phyloP scores from a whole-genome alignment of 2,113 vertebrate species.

The Antigone vipio region DNA sequence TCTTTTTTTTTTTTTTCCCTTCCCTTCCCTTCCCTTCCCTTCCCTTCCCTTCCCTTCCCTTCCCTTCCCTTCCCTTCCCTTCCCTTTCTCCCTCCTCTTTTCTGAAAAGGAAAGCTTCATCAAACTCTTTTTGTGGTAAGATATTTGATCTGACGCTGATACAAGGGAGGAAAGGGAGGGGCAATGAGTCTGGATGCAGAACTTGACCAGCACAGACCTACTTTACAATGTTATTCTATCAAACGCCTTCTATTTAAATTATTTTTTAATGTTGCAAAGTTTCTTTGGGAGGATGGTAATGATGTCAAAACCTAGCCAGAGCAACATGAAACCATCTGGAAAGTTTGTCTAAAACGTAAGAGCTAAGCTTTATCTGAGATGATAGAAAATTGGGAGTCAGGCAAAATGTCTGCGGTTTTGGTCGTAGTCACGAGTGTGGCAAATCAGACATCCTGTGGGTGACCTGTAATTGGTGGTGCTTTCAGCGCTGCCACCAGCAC shows the following conservation, averaged over 20 bases:
- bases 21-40: too few species aligned
- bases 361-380: not conserved
- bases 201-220: not conserved
- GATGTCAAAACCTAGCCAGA: not conserved
- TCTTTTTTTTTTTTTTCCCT: too few species aligned
- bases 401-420: not conserved
- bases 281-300: not conserved
- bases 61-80: too few species aligned
- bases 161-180: not conserved
- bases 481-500: too few species aligned
- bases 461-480: not conserved
- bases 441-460: not conserved
- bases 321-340: not conserved
- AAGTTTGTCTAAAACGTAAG: not conserved
- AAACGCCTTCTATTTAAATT: not conserved
- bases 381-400: not conserved
- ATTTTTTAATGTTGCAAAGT: not conserved
- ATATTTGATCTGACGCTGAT: not conserved
- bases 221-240: not conserved
- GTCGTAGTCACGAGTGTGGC: too few species aligned
- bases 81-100: not conserved
- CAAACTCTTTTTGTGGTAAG: not conserved
- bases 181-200: not conserved
- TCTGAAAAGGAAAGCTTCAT: not conserved
- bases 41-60: too few species aligned